Evolutionary conservation across 2,888 invertebrate genomes (phyloP), one percentile per base, ranked within the genome.

Genomic region (Heteromurus nitidus): DNA sequence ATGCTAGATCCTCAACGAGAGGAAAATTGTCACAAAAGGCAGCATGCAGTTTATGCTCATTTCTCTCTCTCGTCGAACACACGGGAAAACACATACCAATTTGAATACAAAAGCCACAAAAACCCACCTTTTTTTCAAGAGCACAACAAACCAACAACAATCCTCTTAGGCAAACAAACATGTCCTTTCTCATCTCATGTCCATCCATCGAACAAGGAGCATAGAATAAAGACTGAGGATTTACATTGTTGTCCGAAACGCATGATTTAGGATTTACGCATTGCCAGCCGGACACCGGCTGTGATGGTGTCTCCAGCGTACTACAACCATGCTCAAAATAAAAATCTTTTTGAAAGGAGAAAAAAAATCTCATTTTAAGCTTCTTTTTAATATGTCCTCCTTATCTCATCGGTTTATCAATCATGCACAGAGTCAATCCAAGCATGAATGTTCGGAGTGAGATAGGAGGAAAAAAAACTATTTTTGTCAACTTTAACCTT

Each of bases 401-500:
- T 79, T 79, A 79, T 79, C 79, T 65, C 70, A 70, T 79, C 72
- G 44, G 55, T 72, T 79, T 79, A 79, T 79, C 79, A 65, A 79
- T 79, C 79, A 79, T 79, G 70, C 28, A 11, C 5, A 50, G 5
- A 50, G 3, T n/a, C 9, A 36, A 36, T 13, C 36, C 36, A 31
- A 72, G 50, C 55, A 42, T 69, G 13, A 65, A 31, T 30, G 5
- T 47, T 16, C 11, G 16, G 13, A 68, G 65, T 44, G 47, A 67
- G 77, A 67, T 11, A 72, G 30, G 53, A 60, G 55, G 55, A 30
- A 76, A 82, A n/a, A 36, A 69, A 30, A 70, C 55, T 22, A 74
- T 79, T 84, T 85, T 83, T 85, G 83, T 85, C 85, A 83, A 85
- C 85, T 82, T 65, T 73, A 80, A 68, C 73, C 80, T 73, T 60